phyloP scores from a whole-genome alignment of 2,888 invertebrate genomes.

The Tetragnatha montana region DNA sequence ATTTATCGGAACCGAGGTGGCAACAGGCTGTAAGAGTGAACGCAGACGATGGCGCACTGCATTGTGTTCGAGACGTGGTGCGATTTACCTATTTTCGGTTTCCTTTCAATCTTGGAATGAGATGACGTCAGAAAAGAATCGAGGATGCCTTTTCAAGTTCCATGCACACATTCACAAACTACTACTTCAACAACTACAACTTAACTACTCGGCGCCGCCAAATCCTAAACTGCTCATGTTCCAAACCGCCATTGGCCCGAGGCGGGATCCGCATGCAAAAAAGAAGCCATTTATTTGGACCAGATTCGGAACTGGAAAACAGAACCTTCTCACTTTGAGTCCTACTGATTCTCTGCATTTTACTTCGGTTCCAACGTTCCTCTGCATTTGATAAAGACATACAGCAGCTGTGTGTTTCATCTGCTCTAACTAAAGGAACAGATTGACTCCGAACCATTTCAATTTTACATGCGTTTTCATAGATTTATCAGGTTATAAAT shows the following conservation, averaged over 20 bases:
- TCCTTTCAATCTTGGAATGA: slow-evolving; percentile 26
- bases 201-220: slow-evolving; percentile 65
- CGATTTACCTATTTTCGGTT: slow-evolving; percentile 23
- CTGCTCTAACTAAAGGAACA: too few relatives aligned
- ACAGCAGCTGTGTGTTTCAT: too few relatives aligned
- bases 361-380: neutral
- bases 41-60: slow-evolving; percentile 29
- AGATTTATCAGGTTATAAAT: too few relatives aligned
- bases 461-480: too few relatives aligned
- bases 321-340: neutral
- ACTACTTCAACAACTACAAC: slow-evolving; percentile 31
- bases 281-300: neutral
- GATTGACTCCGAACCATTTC: too few relatives aligned
- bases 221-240: slow-evolving; percentile 66
- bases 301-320: neutral
- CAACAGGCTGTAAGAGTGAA: neutral
- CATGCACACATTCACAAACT: slow-evolving; percentile 65
- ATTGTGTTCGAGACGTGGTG: slow-evolving; percentile 59
- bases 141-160: slow-evolving; percentile 70
- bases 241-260: slow-evolving; percentile 63
- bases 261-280: slow-evolving; percentile 26
- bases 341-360: neutral
- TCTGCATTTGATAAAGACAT: neutral
- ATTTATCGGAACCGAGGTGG: neutral
- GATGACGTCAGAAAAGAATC: slow-evolving; percentile 39